A percentile compares a stretch with the other conserved stretches of the same genome.
phyloP scores from a whole-genome alignment of 2,113 vertebrate species.

The Mobula hypostoma region DNA sequence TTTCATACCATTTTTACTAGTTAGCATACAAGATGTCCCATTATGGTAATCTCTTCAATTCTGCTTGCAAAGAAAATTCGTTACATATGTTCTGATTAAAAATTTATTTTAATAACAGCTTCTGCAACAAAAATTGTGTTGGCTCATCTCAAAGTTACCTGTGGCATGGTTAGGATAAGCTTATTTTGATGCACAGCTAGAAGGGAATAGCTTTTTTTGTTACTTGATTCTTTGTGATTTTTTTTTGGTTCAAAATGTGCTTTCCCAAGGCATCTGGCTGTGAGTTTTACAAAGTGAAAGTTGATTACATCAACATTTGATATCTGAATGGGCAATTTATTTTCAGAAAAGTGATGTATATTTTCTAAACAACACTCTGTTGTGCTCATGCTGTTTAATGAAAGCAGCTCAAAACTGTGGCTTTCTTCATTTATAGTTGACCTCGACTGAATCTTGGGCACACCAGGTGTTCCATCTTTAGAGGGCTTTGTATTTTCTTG shows the following conservation, averaged over 20 bases:
- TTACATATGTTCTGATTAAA: not conserved
- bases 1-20: too few species aligned
- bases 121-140: not conserved
- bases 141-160: not conserved
- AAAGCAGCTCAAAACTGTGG: not conserved
- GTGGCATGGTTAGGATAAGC: too few species aligned
- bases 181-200: not conserved
- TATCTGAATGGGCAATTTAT: not conserved
- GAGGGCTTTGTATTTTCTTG: constrained; percentile 18
- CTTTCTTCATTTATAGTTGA: not conserved
- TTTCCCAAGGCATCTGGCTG: not conserved
- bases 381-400: constrained; percentile 16
- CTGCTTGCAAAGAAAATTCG: not conserved
- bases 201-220: not conserved
- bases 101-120: not conserved
- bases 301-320: not conserved
- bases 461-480: constrained; percentile 35
- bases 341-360: not conserved
- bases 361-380: not conserved
- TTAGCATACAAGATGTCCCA: too few species aligned
- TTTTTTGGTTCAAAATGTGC: not conserved
- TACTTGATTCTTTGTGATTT: not conserved
- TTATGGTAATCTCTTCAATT: not conserved
- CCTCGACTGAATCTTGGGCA: constrained; percentile 22
- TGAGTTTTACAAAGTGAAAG: not conserved